A percentile compares a stretch with the other conserved stretches of the same genome.
phyloP scores from a whole-genome alignment of 2,888 invertebrate species.

The Andrena fulva region DNA sequence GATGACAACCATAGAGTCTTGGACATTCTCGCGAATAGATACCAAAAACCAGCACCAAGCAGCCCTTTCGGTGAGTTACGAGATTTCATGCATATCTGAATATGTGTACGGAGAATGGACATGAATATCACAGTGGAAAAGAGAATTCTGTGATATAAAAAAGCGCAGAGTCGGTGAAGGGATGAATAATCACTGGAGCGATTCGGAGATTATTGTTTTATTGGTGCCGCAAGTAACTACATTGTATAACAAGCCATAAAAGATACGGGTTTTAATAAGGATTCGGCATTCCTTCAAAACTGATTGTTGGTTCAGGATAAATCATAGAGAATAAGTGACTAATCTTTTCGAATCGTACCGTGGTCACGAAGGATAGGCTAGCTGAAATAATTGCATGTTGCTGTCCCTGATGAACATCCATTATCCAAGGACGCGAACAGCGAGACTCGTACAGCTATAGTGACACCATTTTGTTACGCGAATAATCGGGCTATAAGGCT shows the following conservation, averaged over 20 bases:
- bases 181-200: too few species aligned
- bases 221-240: too few species aligned
- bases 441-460: not conserved
- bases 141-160: not conserved
- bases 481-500: not conserved
- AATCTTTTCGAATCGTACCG: constrained; percentile 24
- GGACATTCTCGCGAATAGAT: constrained; percentile 53
- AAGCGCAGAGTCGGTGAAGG: too few species aligned
- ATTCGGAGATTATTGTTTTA: too few species aligned
- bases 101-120: not conserved
- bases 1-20: constrained; percentile 53
- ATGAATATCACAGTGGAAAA: not conserved
- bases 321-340: not conserved
- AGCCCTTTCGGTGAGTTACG: constrained; percentile 36
- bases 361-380: constrained; percentile 51
- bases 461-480: constrained; percentile 2
- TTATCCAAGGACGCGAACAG: constrained; percentile 73
- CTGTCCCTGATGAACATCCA: constrained; percentile 70
- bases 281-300: not conserved
- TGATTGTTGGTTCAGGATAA: not conserved
- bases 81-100: not conserved
- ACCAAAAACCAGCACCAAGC: constrained; percentile 2
- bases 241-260: not conserved
- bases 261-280: not conserved
- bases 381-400: constrained; percentile 78